These are phyloP conservation scores for Mylabris phalerata DNA, from an alignment of 1,140 invertebrate species.

Conservation along the genomic window DNA sequence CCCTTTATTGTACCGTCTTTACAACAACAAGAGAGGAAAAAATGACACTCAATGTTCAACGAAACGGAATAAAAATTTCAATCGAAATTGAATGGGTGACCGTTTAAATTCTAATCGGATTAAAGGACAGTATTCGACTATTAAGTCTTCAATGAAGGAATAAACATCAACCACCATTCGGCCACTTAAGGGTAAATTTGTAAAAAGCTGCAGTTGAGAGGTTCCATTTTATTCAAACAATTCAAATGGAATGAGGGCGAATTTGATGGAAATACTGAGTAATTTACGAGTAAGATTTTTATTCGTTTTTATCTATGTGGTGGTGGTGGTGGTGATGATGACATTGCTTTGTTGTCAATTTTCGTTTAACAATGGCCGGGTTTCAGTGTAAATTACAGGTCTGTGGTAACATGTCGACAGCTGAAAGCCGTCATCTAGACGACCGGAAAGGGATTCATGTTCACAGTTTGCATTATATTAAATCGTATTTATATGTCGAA, in stretches of 20 bases:
- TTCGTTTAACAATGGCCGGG: slow-evolving; percentile 9
- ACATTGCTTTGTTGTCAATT: slow-evolving; percentile 9
- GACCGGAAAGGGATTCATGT: slow-evolving; percentile 19
- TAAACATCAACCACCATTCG: too few species aligned
- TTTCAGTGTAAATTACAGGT: slow-evolving; percentile 16
- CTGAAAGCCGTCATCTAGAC: slow-evolving; percentile 6
- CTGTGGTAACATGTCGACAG: slow-evolving; percentile 17
- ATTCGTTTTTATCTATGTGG: too few species aligned
- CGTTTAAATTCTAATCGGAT: slow-evolving; percentile 28
- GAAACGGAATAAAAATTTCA: slow-evolving; percentile 28
- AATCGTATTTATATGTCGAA: slow-evolving; percentile 19
- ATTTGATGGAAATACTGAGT: too few species aligned
- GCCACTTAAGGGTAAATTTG: too few species aligned
- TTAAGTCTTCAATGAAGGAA: too few species aligned
- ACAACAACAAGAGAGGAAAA: not conserved
- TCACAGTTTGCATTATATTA: slow-evolving; percentile 18
- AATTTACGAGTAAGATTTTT: too few species aligned
- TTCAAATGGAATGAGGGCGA: too few species aligned
- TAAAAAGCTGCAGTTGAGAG: too few species aligned
- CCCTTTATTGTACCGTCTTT: slow-evolving; percentile 9
- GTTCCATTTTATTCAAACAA: too few species aligned
- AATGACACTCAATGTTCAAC: slow-evolving; percentile 27
- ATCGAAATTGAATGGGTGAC: slow-evolving; percentile 27
- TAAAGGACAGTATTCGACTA: slow-evolving; percentile 3
- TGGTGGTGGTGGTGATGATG: not conserved